phyloP scores from a whole-genome alignment of 2,888 invertebrate species.

The Amphipoea lucens region DNA sequence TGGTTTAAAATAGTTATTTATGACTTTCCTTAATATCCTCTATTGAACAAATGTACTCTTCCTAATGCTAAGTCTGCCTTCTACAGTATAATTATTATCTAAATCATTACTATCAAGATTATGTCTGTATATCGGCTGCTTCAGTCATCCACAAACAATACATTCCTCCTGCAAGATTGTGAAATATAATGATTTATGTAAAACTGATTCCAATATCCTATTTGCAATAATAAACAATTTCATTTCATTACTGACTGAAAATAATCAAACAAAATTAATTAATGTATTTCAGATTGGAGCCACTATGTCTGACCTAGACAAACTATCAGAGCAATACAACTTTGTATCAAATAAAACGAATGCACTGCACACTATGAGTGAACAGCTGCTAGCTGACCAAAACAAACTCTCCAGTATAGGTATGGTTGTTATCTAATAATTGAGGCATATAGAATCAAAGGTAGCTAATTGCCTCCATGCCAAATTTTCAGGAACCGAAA shows the following conservation, averaged over 20 bases:
- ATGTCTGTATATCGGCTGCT: neutral
- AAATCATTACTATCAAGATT: neutral
- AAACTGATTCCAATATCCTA: no score
- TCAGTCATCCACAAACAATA: neutral
- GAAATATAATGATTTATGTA: no score
- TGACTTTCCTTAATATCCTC: neutral
- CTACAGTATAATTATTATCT: neutral
- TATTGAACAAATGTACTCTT: neutral
- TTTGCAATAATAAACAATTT: no score
- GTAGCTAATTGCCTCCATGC: no score
- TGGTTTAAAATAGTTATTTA: neutral
- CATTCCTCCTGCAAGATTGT: no score
- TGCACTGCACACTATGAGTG: conserved; percentile 97
- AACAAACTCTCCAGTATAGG: conserved; percentile 94
- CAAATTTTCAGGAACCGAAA: no score
- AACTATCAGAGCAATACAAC: conserved; percentile 94
- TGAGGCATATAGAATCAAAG: no score
- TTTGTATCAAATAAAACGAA: conserved; percentile 98
- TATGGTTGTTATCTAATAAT: conserved; percentile 44
- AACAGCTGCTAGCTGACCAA: conserved; percentile 97
- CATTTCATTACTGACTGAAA: no score
- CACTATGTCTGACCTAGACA: conserved; percentile 93
- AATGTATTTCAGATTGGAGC: conserved; percentile 90
- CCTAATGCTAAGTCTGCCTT: neutral
- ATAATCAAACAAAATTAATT: neutral